Conservation (phyloP, 2,797 vertebrate genomes). For the Mallotus villosus region DNA sequence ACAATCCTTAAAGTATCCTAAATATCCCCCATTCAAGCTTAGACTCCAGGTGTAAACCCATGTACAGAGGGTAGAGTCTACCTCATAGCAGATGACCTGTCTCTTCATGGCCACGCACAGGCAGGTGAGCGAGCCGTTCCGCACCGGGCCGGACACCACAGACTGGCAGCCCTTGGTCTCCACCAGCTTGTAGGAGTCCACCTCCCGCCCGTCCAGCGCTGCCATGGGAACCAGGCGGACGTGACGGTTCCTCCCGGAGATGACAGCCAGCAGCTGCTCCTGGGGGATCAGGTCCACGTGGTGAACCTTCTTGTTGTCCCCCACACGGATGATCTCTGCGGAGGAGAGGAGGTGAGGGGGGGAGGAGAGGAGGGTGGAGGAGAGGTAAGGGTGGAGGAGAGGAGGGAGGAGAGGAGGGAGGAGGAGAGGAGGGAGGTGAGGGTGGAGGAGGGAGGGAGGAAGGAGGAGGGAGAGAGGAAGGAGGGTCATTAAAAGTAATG, state of each 20-base stretch:
- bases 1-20: too few species aligned
- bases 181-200: constrained; percentile 89
- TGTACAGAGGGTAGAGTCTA: constrained; percentile 6
- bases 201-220: constrained; percentile 90
- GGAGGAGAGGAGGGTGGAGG: too few species aligned
- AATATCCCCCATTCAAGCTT: too few species aligned
- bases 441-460: neutral
- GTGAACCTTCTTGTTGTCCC: constrained; percentile 97
- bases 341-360: neutral
- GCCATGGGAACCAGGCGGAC: constrained; percentile 90
- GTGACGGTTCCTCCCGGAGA: constrained; percentile 96
- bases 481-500: neutral
- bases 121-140: constrained; percentile 85
- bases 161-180: constrained; percentile 95
- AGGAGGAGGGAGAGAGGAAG: too few species aligned
- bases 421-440: neutral
- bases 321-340: constrained; percentile 93
- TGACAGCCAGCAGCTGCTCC: constrained; percentile 94
- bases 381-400: neutral
- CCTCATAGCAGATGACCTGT: constrained; percentile 93
- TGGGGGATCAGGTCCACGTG: constrained; percentile 90
- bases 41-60: neutral
- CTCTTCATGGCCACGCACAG: constrained; percentile 96
- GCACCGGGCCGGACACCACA: constrained; percentile 85
- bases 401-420: neutral